A percentile compares a stretch with the other conserved stretches of the same genome.
These are phyloP conservation scores for Apocrypta bakeri DNA, from an alignment of 1,140 invertebrate species.

Conservation along the genomic window DNA sequence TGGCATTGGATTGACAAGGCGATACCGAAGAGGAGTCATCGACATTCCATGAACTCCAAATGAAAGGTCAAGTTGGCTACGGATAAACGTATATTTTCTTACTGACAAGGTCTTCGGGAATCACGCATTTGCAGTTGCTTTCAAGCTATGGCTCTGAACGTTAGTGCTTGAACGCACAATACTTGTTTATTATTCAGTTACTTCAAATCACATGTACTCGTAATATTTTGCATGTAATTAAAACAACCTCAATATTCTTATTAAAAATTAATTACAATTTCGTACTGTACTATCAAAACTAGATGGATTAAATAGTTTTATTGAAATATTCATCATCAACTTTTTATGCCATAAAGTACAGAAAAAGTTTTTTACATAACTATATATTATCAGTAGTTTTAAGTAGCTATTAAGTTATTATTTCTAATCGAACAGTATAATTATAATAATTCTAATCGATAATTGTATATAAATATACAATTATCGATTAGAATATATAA, in stretches of 20 bases:
- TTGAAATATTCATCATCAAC: not conserved
- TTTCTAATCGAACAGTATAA: not conserved
- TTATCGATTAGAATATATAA: not conserved
- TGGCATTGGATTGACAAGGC: not conserved
- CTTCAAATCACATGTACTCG: too few species aligned
- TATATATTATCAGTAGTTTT: not conserved
- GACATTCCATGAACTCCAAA: not conserved
- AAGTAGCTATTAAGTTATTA: not conserved
- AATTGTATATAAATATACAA: too few species aligned
- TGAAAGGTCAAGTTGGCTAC: slow-evolving; percentile 1
- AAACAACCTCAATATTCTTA: too few species aligned
- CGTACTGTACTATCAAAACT: too few species aligned
- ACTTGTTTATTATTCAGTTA: not conserved
- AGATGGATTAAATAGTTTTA: not conserved
- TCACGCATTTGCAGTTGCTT: not conserved
- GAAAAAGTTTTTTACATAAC: not conserved
- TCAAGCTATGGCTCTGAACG: not conserved
- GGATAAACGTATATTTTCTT: not conserved
- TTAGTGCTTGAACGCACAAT: not conserved
- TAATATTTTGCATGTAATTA: too few species aligned
- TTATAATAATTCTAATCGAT: too few species aligned
- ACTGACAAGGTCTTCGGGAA: not conserved
- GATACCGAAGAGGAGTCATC: not conserved
- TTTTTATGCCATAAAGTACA: not conserved
- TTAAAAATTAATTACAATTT: too few species aligned